Percentiles rank a stretch among this genome's conserved stretches.
Conservation (phyloP, 1,140 invertebrate species). For the Cherax destructor region DNA sequence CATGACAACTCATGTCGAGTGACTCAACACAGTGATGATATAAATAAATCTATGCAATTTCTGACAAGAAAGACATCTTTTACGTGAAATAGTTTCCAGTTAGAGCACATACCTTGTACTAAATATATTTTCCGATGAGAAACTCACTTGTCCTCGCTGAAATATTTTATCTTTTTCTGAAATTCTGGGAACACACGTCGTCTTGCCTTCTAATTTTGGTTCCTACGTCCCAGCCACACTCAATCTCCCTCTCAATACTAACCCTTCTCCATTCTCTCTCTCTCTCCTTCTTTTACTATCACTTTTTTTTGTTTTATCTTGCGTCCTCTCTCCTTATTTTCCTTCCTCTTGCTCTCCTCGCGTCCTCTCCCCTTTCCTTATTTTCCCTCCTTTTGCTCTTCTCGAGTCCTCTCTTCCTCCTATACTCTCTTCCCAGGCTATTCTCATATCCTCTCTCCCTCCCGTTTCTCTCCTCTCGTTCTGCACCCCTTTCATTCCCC, state of each 20-base stretch:
- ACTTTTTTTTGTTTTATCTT: neutral
- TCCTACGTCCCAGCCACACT: neutral
- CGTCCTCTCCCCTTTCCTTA: too few relatives aligned
- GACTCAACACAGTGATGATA: too few relatives aligned
- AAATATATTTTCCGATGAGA: too few relatives aligned
- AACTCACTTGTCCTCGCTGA: neutral
- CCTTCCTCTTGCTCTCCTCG: too few relatives aligned
- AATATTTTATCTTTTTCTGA: neutral
- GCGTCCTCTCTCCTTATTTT: too few relatives aligned
- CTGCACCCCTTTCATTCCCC: neutral
- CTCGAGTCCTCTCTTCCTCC: neutral
- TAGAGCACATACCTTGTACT: too few relatives aligned
- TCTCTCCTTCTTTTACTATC: slow-evolving; percentile 7
- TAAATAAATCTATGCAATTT: too few relatives aligned
- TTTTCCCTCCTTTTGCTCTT: too few relatives aligned
- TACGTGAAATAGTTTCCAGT: too few relatives aligned
- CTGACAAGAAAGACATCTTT: too few relatives aligned
- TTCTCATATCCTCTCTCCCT: neutral
- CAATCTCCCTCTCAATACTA: neutral
- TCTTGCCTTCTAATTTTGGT: neutral
- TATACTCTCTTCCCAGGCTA: neutral
- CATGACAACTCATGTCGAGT: too few relatives aligned
- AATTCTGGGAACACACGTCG: neutral
- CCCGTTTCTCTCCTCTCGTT: neutral
- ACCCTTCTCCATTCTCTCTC: neutral